Base-by-base conservation (phyloP, 1,140 invertebrate species). In the Nixonia krombeini region DNA sequence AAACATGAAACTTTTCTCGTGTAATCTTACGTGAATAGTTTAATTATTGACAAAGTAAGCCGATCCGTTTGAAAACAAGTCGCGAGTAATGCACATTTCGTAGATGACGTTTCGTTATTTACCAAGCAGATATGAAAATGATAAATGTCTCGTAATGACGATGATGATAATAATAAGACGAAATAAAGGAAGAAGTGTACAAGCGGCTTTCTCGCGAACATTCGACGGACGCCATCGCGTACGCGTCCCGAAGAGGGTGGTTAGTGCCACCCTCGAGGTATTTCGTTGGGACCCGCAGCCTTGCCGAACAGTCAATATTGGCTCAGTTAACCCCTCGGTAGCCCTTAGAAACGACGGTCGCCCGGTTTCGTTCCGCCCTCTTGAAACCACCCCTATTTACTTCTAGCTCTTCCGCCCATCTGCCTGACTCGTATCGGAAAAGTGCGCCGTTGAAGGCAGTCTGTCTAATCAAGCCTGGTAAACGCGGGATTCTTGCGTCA, bases 281-380 rank as follows among this genome's bases (percentile, higher is more conserved):
- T 23, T 46, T 46, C 53, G 21, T 25, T 17, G 35, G 42, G 29
- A 15, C 28, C 41, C 58, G 56, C 50, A 63, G 53, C 59, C 64
- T 63, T 63, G 49, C 51, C 21, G 28, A 23, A 64, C 58, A 67
- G 69, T 72, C 58, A 72, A 67, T 72, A 72, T 72, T 69, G 61
- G 59, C 57, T 67, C 56, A 64, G 70, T 64, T 67, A 69, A 68
- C 59, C 64, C 70, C 70, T 65, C 61, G 44, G 23, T 21, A 35
- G 16, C 40, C 51, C 50, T 57, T 18, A n/a, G 46, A 46, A 56
- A 42, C 47, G 21, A 44, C 64, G 51, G 53, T 59, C 64, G 61
- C 55, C 58, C 58, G 50, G 68, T 37, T 69, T 58, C 53, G 65
- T 62, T 58, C 57, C 65, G 65, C 65, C 65, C 57, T 68, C 57